A percentile compares a stretch with the other conserved stretches of the same genome.
phyloP scores from a whole-genome alignment of 2,113 vertebrate species.

The Dolichallabes microphthalmus region DNA sequence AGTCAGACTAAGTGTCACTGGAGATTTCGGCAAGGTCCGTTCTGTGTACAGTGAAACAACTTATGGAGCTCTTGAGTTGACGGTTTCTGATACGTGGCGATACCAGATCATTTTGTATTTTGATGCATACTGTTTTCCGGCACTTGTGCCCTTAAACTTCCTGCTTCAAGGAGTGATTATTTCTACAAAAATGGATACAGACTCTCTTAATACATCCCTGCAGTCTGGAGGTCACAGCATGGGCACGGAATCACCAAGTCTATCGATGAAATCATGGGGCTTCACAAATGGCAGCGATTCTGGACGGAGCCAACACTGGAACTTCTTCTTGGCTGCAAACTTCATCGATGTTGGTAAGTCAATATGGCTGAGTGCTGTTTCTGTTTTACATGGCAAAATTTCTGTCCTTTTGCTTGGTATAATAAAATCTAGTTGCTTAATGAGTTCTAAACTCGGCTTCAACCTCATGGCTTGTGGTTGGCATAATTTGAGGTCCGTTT shows the following conservation, averaged over 20 bases:
- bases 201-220: conserved; percentile 39
- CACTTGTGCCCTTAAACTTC: background rate
- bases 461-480: background rate
- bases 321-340: conserved; percentile 69
- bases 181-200: conserved; percentile 39
- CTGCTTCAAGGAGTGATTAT: background rate
- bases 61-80: conserved; percentile 10
- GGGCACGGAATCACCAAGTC: conserved; percentile 62
- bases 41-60: background rate
- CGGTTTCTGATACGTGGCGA: background rate
- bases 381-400: background rate
- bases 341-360: conserved; percentile 69
- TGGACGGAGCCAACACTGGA: conserved; percentile 58
- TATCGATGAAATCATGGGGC: conserved; percentile 61
- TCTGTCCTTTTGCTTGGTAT: background rate
- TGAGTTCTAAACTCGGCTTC: background rate
- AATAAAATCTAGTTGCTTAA: background rate
- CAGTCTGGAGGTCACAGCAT: conserved; percentile 35
- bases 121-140: background rate
- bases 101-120: background rate
- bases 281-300: conserved; percentile 61
- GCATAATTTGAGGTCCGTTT: background rate
- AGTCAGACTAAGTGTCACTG: background rate
- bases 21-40: background rate
- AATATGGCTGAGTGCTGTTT: background rate